phyloP scores from a whole-genome alignment of 2,113 vertebrate genomes.

The Phylloscopus trochilus region DNA sequence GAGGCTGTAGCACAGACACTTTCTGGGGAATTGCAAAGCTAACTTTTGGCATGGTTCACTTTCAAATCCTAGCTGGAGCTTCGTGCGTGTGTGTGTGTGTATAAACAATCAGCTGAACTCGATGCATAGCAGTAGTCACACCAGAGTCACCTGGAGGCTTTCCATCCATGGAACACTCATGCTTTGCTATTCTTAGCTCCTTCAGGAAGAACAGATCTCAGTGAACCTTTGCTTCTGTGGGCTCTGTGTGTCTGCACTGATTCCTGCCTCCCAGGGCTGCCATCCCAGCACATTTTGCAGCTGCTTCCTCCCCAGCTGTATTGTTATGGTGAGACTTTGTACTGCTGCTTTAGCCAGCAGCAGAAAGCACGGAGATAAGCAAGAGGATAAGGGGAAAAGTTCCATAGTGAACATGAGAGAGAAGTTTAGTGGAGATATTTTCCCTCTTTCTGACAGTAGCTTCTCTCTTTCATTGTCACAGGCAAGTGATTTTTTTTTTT shows the following conservation, averaged over 20 bases:
- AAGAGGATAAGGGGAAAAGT: background rate
- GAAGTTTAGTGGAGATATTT: background rate
- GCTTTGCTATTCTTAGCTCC: background rate
- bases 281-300: background rate
- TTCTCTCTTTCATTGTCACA: background rate
- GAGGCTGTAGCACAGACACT: background rate
- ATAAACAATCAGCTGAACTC: background rate
- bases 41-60: background rate
- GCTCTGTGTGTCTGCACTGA: background rate
- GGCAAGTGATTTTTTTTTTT: background rate
- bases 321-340: background rate
- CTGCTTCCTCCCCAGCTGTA: background rate
- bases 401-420: background rate
- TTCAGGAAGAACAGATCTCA: background rate
- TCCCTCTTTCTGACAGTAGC: background rate
- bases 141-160: background rate
- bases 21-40: background rate
- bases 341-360: background rate
- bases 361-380: background rate
- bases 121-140: rapidly evolving
- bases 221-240: background rate
- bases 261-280: background rate
- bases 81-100: background rate
- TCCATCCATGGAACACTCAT: rapidly evolving
- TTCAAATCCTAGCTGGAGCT: background rate